phyloP scores from a whole-genome alignment of 1,140 invertebrate genomes.

The Stegodyphus mimosarum region DNA sequence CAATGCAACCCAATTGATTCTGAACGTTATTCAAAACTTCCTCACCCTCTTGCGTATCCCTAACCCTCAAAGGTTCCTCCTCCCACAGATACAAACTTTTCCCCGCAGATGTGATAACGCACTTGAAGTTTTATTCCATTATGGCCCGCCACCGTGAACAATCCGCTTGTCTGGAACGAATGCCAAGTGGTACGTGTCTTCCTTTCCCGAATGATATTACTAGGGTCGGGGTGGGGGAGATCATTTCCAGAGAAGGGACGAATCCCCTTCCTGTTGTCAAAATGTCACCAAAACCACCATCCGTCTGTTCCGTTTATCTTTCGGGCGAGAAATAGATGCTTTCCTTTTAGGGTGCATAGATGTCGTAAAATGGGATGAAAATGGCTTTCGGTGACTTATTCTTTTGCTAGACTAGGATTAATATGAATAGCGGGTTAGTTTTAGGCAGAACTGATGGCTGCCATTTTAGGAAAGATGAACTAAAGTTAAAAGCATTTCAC shows the following conservation, averaged over 20 bases:
- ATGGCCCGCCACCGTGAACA: constrained; percentile 28
- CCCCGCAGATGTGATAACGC: too few species aligned
- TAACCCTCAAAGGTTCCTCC: not conserved
- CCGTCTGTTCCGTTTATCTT: not conserved
- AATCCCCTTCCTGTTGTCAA: constrained; percentile 5
- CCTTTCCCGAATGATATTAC: not conserved
- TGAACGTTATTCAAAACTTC: not conserved
- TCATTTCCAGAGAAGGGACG: not conserved
- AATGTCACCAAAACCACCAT: constrained; percentile 5
- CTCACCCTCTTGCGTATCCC: not conserved
- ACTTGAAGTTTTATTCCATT: constrained; percentile 35
- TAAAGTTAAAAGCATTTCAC: too few species aligned
- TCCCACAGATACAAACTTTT: too few species aligned
- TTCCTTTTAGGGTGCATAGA: not conserved
- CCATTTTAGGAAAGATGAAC: too few species aligned
- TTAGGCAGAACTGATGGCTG: too few species aligned
- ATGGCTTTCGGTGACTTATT: not conserved
- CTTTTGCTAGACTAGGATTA: too few species aligned
- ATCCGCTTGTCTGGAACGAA: constrained; percentile 52
- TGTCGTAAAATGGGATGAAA: not conserved
- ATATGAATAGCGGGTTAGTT: too few species aligned
- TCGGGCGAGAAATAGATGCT: not conserved
- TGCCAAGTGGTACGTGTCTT: constrained; percentile 50
- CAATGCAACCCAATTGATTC: not conserved
- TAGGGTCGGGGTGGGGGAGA: too few species aligned